Conservation (phyloP, 2,113 vertebrate genomes). For the Panthera leo region DNA sequence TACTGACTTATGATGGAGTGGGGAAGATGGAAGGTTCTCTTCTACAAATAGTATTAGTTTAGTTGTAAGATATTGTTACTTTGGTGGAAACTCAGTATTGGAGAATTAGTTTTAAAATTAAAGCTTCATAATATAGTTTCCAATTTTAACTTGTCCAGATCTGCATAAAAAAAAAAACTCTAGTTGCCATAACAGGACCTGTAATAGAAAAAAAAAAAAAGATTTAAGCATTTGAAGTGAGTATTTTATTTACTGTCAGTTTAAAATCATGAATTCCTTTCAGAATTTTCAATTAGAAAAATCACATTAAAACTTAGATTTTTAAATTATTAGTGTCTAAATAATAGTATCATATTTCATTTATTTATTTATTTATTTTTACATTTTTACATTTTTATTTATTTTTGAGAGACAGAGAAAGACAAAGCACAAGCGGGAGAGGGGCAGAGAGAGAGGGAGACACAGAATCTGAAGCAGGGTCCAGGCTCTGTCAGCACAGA, state of each 20-base stretch:
- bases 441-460: too few species aligned
- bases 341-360: neutral
- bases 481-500: too few species aligned
- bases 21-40: neutral
- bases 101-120: constrained; percentile 34
- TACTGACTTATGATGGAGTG: neutral
- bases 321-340: neutral
- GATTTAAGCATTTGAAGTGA: neutral
- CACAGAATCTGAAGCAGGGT: too few species aligned
- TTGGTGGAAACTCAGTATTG: neutral
- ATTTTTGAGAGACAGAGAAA: too few species aligned
- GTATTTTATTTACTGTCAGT: neutral
- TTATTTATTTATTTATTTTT: neutral
- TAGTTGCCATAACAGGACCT: neutral
- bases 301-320: neutral
- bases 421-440: too few species aligned
- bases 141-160: constrained; percentile 4
- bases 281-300: neutral
- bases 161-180: neutral
- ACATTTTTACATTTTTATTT: too few species aligned
- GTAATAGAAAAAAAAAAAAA: neutral
- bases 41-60: neutral
- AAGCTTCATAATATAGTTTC: neutral
- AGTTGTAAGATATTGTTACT: neutral
- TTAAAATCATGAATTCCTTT: constrained; percentile 30